A percentile compares a stretch with the other conserved stretches of the same genome.
These are phyloP conservation scores for Harpalus rufipes DNA, from an alignment of 2,888 invertebrate species.

Conservation along the genomic window DNA sequence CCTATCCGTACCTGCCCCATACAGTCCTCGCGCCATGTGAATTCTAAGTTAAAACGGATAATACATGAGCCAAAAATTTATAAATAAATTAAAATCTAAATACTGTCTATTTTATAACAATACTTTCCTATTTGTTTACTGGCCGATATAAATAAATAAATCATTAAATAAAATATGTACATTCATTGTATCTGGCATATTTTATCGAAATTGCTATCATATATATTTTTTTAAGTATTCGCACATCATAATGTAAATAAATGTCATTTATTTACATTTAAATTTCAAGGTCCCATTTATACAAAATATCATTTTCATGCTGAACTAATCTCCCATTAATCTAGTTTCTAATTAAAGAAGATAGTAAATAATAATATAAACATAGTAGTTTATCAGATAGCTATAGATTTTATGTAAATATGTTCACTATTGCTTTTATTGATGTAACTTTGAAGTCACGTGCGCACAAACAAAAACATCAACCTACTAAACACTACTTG, in stretches of 20 bases:
- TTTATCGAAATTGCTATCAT: too few species aligned
- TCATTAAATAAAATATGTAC: too few species aligned
- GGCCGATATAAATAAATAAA: too few species aligned
- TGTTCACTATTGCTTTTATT: conserved; percentile 26
- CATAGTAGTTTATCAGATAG: conserved; percentile 31
- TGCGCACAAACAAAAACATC: conserved; percentile 38
- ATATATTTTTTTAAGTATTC: too few species aligned
- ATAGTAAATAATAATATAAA: conserved; percentile 30
- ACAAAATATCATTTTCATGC: conserved; percentile 2
- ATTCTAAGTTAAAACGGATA: too few species aligned
- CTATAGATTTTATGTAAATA: conserved; percentile 13
- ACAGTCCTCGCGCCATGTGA: too few species aligned
- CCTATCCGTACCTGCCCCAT: too few species aligned
- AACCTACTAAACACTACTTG: conserved; percentile 13
- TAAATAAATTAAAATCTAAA: too few species aligned
- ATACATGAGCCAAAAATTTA: too few species aligned
- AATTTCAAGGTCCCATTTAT: conserved; percentile 17
- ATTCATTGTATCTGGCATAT: too few species aligned
- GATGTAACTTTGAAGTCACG: conserved; percentile 29
- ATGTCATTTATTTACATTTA: conserved; percentile 17
- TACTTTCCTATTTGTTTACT: too few species aligned
- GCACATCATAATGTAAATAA: conserved; percentile 1
- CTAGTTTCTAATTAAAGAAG: conserved; percentile 10
- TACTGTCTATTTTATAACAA: too few species aligned
- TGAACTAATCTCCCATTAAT: conserved; percentile 6